Evolutionary conservation across 2,888 invertebrate species (phyloP).

Genomic region (Colostygia pectinataria): DNA sequence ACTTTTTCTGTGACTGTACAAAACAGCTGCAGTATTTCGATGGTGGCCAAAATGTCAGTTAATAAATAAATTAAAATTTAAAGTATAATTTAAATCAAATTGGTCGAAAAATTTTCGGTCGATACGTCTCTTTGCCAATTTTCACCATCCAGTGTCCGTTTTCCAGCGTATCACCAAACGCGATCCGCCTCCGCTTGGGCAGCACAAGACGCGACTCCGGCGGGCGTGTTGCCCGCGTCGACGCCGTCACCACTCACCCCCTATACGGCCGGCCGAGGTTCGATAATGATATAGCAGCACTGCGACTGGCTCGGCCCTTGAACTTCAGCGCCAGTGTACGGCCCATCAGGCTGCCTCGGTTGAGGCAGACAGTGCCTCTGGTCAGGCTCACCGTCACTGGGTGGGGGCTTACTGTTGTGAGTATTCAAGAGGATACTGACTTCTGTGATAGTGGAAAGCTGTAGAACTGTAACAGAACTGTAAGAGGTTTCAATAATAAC

Average conservation of each 20-base stretch:
- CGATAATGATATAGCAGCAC: constrained; percentile 74
- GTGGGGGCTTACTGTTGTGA: constrained; percentile 76
- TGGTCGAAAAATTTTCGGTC: too few relatives aligned
- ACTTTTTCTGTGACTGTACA: too few relatives aligned
- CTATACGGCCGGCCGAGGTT: constrained; percentile 67
- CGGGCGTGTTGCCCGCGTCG: constrained; percentile 65
- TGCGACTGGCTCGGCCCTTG: constrained; percentile 61
- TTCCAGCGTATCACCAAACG: constrained; percentile 51
- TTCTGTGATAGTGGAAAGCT: too few relatives aligned
- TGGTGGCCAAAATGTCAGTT: too few relatives aligned
- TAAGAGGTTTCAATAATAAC: too few relatives aligned
- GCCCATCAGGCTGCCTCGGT: constrained; percentile 61
- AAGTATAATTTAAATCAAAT: too few relatives aligned
- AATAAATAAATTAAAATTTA: too few relatives aligned
- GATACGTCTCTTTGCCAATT: background rate
- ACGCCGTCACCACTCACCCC: constrained; percentile 65
- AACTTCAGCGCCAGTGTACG: constrained; percentile 56
- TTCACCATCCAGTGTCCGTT: background rate
- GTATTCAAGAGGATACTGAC: too few relatives aligned
- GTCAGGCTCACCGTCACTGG: constrained; percentile 73
- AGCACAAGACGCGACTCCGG: constrained; percentile 74
- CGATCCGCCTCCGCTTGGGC: constrained; percentile 69
- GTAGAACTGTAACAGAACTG: too few relatives aligned
- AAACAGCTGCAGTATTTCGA: too few relatives aligned
- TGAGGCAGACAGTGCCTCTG: constrained; percentile 62